phyloP scores from a whole-genome alignment of 1,140 invertebrate genomes.

The Drosophila willistoni region DNA sequence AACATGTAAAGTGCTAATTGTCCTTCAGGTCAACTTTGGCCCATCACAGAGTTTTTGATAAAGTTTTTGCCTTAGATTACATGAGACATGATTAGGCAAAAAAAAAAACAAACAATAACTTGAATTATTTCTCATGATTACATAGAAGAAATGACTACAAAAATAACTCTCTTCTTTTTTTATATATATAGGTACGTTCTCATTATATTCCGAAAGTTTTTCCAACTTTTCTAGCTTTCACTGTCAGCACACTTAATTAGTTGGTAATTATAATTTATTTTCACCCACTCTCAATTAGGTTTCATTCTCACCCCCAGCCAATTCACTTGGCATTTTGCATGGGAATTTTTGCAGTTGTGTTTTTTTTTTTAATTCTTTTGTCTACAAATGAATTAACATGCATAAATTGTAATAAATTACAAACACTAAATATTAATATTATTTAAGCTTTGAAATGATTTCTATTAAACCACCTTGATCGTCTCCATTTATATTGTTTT shows the following conservation, averaged over 20 bases:
- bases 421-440: background rate
- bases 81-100: slow-evolving; percentile 4
- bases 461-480: slow-evolving; percentile 4
- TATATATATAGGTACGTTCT: background rate
- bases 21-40: background rate
- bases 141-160: slow-evolving; percentile 14
- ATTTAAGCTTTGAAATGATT: background rate
- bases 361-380: slow-evolving; percentile 30
- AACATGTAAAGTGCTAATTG: background rate
- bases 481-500: background rate
- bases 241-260: slow-evolving; percentile 45
- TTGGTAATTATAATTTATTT: slow-evolving; percentile 51
- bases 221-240: slow-evolving; percentile 39
- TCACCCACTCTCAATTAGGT: slow-evolving; percentile 42
- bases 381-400: slow-evolving; percentile 28
- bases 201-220: slow-evolving; percentile 10
- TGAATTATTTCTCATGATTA: slow-evolving; percentile 31
- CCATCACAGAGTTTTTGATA: background rate
- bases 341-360: slow-evolving; percentile 30
- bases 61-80: background rate
- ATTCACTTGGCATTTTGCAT: slow-evolving; percentile 45
- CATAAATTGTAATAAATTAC: background rate
- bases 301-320: slow-evolving; percentile 34
- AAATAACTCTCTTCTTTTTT: slow-evolving; percentile 20
- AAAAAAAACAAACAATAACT: background rate